Evolutionary conservation across 2,113 vertebrate genomes (phyloP), one percentile per base, ranked within the genome.

Genomic region (Macrotus californicus): DNA sequence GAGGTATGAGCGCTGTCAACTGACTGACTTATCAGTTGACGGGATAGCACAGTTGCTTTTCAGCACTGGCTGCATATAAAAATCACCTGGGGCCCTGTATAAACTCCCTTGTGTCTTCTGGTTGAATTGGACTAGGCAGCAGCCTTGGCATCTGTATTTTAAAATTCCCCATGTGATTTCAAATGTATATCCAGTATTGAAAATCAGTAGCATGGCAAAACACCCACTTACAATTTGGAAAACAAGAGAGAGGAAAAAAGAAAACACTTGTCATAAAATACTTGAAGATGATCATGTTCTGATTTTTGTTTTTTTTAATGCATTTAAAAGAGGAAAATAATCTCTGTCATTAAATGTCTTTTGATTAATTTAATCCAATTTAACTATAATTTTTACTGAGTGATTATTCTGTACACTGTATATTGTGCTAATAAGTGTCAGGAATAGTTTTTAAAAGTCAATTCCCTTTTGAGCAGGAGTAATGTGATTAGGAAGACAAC

Each of bases 401-500:
- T 46, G 7, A 15, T 91, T 88, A 54, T 48, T 90, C 24, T 50
- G 48, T 72, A 81, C 14, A 43, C 64, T 84, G 21, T 66, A 87
- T 18, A 84, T 26, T 91, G 59, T 72, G 75, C 46, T 94, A 93
- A 61, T 91, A 80, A 93, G 19, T 91, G 31, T 70, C 15, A 54
- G 69, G 36, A 94, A 85, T 89, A 48, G 46, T 84, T 41, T 94
- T 91, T 64, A 34, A 84, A 93, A 95, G 39, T 84, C 39, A 94
- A 5, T 84, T 79, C 39, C 73, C 31, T 82, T 96, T 19, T 88
- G 92, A 85, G 88, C 89, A 94, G 77, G 90, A 86, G 88, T 88
- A 96, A 96, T 96, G 69, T 87, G 79, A 93, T 94, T 95, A 95
- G 46, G 79, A 39, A 88, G 86, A 82, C 66, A 94, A 36, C 70